Conservation (phyloP, 2,113 vertebrate genomes). For the Rhinopithecus roxellana region DNA sequence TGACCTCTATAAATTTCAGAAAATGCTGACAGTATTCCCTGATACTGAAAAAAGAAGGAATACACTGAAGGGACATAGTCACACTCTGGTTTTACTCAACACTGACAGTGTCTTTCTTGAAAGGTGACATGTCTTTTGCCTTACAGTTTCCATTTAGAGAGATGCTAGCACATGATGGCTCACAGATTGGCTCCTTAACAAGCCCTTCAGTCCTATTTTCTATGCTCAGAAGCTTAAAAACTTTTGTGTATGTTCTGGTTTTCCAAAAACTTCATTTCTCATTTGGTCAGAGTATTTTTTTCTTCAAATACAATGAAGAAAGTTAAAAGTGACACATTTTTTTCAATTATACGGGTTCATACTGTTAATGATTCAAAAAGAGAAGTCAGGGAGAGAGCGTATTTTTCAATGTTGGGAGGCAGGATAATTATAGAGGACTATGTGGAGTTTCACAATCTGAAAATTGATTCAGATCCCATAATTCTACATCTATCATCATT, state of each 20-base stretch:
- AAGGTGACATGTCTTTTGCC: background rate
- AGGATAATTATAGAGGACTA: background rate
- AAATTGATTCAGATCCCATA: background rate
- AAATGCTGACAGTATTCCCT: background rate
- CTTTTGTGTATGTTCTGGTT: background rate
- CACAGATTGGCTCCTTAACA: background rate
- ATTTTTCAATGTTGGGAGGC: background rate
- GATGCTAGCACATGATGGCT: background rate
- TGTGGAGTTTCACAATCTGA: background rate
- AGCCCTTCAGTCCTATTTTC: background rate
- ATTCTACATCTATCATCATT: background rate
- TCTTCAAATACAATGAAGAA: background rate
- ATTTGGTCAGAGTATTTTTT: background rate
- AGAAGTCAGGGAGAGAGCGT: background rate
- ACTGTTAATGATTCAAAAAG: background rate
- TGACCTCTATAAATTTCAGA: constrained; percentile 26
- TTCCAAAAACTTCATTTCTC: constrained; percentile 1
- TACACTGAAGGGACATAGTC: background rate
- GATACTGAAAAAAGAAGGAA: background rate
- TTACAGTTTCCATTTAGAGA: background rate
- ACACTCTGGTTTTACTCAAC: background rate
- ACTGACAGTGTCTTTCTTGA: background rate
- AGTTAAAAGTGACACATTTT: background rate
- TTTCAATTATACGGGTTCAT: background rate
- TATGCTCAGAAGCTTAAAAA: background rate